A percentile compares a stretch with the other conserved stretches of the same genome.
Evolutionary conservation across 1,140 invertebrate species (phyloP).

Genomic region (Platyscapa corneri): DNA sequence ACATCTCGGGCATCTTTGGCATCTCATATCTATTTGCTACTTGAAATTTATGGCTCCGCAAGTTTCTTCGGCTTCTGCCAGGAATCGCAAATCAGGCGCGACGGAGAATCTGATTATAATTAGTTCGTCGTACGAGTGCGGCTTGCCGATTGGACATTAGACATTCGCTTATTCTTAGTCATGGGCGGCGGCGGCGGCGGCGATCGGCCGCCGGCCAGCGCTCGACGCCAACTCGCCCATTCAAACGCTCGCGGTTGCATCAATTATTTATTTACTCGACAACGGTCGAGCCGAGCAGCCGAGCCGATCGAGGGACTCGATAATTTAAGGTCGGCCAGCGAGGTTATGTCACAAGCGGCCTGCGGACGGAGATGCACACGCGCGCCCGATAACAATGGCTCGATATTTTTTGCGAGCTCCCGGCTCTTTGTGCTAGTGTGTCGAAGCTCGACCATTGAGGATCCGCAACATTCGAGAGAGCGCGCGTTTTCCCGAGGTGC

Average conservation of each 20-base stretch:
- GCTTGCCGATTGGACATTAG: no score
- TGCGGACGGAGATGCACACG: no score
- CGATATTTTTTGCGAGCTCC: neutral
- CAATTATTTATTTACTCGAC: neutral
- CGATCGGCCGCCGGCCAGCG: no score
- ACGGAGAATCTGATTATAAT: neutral
- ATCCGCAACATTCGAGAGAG: neutral
- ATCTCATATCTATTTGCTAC: no score
- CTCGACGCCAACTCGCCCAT: neutral
- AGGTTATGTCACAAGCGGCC: neutral
- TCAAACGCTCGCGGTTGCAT: neutral
- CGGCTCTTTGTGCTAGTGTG: no score
- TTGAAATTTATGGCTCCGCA: no score
- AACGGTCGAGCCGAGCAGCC: neutral
- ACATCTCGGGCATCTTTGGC: neutral
- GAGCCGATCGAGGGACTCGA: neutral
- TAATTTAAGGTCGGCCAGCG: neutral
- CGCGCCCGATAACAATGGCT: neutral
- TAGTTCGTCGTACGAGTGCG: neutral
- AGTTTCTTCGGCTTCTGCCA: no score
- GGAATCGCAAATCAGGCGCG: no score
- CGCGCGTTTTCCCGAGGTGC: neutral
- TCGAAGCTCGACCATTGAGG: neutral
- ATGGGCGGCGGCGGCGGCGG: no score
- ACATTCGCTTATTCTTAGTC: neutral